A percentile compares a stretch with the other conserved stretches of the same genome.
Evolutionary conservation across 2,888 invertebrate species (phyloP).

Genomic region (Melanargia galathea): DNA sequence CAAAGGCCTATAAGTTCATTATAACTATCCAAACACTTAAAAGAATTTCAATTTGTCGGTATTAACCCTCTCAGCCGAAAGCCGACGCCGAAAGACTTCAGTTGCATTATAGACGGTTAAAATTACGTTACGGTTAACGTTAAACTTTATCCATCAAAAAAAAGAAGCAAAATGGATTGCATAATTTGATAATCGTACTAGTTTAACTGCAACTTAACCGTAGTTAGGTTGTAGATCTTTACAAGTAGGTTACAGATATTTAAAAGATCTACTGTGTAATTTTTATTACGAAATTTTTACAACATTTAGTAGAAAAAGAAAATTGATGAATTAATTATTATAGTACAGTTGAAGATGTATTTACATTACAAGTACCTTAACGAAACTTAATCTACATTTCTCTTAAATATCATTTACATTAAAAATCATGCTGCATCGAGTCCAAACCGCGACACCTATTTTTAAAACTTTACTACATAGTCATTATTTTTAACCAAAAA

Average conservation of each 20-base stretch:
- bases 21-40: too few relatives aligned
- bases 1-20: too few relatives aligned
- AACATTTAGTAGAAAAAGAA: background rate
- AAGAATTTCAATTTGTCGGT: too few relatives aligned
- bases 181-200: too few relatives aligned
- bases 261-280: background rate
- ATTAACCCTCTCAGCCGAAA: too few relatives aligned
- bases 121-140: too few relatives aligned
- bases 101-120: too few relatives aligned
- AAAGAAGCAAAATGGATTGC: too few relatives aligned
- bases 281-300: constrained; percentile 10
- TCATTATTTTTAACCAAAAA: constrained; percentile 16
- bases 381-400: constrained; percentile 47
- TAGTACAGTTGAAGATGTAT: constrained; percentile 25
- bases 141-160: too few relatives aligned
- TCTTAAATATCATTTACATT: constrained; percentile 41
- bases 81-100: too few relatives aligned
- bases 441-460: constrained; percentile 18
- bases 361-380: constrained; percentile 43
- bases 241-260: background rate
- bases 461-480: constrained; percentile 2
- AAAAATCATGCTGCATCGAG: constrained; percentile 33
- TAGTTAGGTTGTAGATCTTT: too few relatives aligned
- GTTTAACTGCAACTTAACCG: too few relatives aligned
- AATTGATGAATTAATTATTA: constrained; percentile 22